Evolutionary conservation across 2,888 invertebrate genomes (phyloP).

Genomic region (Pterobdella sp.): DNA sequence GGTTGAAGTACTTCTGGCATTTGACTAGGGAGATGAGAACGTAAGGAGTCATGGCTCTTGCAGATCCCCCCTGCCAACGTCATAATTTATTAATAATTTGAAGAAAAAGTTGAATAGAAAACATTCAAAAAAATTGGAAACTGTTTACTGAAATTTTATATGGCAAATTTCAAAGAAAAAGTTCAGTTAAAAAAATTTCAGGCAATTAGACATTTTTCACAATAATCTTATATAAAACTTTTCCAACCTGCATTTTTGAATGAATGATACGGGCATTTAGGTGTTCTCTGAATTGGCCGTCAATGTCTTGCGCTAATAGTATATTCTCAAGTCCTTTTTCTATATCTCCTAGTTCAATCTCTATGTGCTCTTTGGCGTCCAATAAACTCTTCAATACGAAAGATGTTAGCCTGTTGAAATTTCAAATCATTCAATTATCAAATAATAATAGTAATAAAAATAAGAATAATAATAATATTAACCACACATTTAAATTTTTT

Average conservation of each 20-base stretch:
- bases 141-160: too few species aligned
- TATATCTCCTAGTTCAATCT: conserved; percentile 48
- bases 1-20: conserved; percentile 8
- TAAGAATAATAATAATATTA: too few species aligned
- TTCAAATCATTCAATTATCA: neutral
- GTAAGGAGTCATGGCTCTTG: conserved; percentile 72
- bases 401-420: neutral
- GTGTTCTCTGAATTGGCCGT: conserved; percentile 67
- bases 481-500: too few species aligned
- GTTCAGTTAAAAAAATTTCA: too few species aligned
- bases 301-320: conserved; percentile 61
- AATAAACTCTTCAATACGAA: neutral
- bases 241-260: conserved; percentile 60
- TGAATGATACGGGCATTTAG: conserved; percentile 60
- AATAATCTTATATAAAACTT: too few species aligned
- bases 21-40: conserved; percentile 70
- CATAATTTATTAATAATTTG: too few species aligned
- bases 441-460: too few species aligned
- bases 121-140: too few species aligned
- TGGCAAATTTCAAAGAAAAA: too few species aligned
- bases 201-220: too few species aligned
- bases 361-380: neutral
- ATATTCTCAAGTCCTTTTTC: conserved; percentile 68
- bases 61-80: conserved; percentile 58
- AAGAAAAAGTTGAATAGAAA: too few species aligned